These are phyloP conservation scores for Brachypteracias leptosomus DNA, from an alignment of 2,113 vertebrate genomes.

Conservation along the genomic window DNA sequence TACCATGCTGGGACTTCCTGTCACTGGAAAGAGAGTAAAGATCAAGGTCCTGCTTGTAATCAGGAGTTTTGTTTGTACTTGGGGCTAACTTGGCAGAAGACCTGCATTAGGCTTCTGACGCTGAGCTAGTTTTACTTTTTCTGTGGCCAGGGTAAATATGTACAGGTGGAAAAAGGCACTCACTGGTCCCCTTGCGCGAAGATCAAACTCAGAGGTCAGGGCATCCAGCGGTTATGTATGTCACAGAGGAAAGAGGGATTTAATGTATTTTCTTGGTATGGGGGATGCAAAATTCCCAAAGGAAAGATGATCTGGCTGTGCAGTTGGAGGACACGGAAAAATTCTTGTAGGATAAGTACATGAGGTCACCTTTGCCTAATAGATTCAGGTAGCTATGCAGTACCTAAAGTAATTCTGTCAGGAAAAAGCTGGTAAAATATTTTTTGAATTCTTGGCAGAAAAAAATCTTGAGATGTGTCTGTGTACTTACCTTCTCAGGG, in stretches of 20 bases:
- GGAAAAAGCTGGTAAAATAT: neutral
- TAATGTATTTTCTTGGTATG: neutral
- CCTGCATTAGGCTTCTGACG: neutral
- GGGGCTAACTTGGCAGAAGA: neutral
- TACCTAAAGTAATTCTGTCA: neutral
- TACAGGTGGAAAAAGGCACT: neutral
- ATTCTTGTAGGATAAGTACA: neutral
- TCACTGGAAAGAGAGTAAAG: neutral
- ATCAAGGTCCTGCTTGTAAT: neutral
- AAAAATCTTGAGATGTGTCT: neutral
- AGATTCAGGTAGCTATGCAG: neutral
- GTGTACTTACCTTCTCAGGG: neutral
- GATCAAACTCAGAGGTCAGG: neutral
- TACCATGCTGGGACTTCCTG: neutral
- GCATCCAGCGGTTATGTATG: neutral
- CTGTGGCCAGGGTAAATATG: neutral
- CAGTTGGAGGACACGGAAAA: neutral
- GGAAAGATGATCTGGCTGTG: neutral
- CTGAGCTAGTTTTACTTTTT: neutral
- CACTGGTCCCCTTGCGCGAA: neutral
- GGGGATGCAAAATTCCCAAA: neutral
- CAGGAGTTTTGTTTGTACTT: neutral
- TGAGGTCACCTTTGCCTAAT: neutral
- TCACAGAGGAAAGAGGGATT: accelerated
- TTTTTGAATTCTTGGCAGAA: neutral